A percentile compares a stretch with the other conserved stretches of the same genome.
Conservation (phyloP, 23 tunicate species). For the Ciona savignyi region DNA sequence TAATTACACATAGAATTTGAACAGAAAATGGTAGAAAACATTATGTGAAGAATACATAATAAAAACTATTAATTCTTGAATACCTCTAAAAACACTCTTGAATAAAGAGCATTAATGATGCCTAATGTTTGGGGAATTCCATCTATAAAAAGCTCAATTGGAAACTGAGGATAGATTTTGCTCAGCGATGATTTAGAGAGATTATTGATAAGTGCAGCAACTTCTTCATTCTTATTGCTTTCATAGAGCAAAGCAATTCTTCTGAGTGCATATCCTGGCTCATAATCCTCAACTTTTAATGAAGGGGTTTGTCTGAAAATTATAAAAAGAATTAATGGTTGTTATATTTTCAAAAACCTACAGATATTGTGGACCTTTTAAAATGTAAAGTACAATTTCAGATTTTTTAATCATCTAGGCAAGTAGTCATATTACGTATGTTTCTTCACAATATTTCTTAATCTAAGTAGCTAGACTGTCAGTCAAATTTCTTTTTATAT, state of each 20-base stretch:
- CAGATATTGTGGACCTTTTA: too few relatives aligned
- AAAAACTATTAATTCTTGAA: not conserved
- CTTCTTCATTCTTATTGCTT: constrained; percentile 72
- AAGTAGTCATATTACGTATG: too few relatives aligned
- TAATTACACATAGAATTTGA: not conserved
- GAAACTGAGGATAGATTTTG: constrained; percentile 71
- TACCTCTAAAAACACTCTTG: constrained; percentile 60
- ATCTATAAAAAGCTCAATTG: constrained; percentile 77
- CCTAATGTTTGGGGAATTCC: constrained; percentile 74
- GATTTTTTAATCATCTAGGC: too few relatives aligned
- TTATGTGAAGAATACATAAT: not conserved
- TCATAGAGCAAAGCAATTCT: constrained; percentile 83
- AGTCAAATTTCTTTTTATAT: too few relatives aligned
- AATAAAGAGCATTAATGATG: constrained; percentile 48
- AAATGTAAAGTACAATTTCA: too few relatives aligned
- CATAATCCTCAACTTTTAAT: constrained; percentile 69
- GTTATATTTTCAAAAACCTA: too few relatives aligned
- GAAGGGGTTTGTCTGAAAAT: constrained; percentile 49
- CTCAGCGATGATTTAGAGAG: constrained; percentile 47
- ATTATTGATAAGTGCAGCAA: constrained; percentile 37
- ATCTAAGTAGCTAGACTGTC: too few relatives aligned
- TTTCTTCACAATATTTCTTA: too few relatives aligned
- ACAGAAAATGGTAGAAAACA: too few relatives aligned
- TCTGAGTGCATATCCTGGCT: constrained; percentile 87
- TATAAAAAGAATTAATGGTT: not conserved